These are phyloP conservation scores for Bombus consobrinus DNA, from an alignment of 1,140 invertebrate species.

Conservation along the genomic window DNA sequence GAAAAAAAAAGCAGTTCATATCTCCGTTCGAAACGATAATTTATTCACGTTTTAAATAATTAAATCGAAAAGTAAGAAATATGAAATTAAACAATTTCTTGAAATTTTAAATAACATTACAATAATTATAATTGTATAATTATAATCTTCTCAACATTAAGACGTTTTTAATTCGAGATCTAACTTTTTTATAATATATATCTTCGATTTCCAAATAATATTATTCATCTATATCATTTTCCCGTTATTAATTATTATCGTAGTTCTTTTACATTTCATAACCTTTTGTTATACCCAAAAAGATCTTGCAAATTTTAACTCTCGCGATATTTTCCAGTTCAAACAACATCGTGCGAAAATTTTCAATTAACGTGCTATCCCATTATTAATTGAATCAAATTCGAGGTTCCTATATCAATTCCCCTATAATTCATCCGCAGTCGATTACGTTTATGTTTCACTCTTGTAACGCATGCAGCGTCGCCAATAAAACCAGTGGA, in stretches of 20 bases:
- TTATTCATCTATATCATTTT: no score
- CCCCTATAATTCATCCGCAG: background rate
- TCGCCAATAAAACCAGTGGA: background rate
- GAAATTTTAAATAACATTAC: background rate
- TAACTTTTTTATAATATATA: no score
- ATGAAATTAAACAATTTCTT: no score
- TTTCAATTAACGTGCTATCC: background rate
- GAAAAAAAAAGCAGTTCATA: background rate
- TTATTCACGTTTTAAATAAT: background rate
- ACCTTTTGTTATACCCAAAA: no score
- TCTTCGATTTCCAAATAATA: no score
- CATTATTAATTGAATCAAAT: background rate
- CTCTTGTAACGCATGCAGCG: background rate
- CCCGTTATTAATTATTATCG: no score
- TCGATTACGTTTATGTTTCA: background rate
- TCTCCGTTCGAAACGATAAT: background rate
- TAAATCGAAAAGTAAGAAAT: background rate
- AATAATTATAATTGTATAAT: no score
- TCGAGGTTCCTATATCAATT: background rate
- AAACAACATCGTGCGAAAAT: background rate
- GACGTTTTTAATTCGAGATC: no score
- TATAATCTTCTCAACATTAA: no score
- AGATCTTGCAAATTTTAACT: no score
- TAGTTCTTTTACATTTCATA: no score
- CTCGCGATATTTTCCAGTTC: no score